Conservation (phyloP, 2,113 vertebrate species). For the Epinephelus moara region DNA sequence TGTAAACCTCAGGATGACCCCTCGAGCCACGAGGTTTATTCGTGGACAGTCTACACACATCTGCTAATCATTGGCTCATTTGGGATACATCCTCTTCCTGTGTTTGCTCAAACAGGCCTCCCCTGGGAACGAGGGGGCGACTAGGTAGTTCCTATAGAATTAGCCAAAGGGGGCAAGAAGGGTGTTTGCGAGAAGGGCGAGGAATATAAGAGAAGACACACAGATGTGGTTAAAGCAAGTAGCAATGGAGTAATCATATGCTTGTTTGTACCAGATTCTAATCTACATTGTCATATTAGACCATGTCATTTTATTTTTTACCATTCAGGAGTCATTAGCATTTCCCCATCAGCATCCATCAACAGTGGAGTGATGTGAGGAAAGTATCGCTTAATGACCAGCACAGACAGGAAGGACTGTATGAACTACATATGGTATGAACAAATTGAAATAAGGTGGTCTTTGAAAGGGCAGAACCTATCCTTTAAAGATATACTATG, state of each 20-base stretch:
- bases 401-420: not conserved
- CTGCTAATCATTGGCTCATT: conserved; percentile 67
- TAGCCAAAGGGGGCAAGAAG: conserved; percentile 34
- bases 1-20: conserved; percentile 56
- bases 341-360: not conserved
- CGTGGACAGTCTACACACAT: conserved; percentile 56
- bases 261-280: not conserved
- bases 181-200: not conserved
- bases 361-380: not conserved
- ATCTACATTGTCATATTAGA: not conserved
- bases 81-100: conserved; percentile 65
- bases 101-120: conserved; percentile 72
- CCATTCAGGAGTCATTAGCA: not conserved
- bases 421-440: not conserved
- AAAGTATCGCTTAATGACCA: not conserved
- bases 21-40: conserved; percentile 43
- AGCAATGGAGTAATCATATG: not conserved
- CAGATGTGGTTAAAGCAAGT: conserved; percentile 34
- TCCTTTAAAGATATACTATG: not conserved
- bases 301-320: not conserved
- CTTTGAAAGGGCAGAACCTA: not conserved
- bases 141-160: conserved; percentile 40
- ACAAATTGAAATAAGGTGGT: not conserved
- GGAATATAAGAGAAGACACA: conserved; percentile 25
- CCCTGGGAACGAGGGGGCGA: conserved; percentile 30